These are phyloP conservation scores for Lamellibrachia columna DNA, from an alignment of 2,888 invertebrate species.

Conservation along the genomic window DNA sequence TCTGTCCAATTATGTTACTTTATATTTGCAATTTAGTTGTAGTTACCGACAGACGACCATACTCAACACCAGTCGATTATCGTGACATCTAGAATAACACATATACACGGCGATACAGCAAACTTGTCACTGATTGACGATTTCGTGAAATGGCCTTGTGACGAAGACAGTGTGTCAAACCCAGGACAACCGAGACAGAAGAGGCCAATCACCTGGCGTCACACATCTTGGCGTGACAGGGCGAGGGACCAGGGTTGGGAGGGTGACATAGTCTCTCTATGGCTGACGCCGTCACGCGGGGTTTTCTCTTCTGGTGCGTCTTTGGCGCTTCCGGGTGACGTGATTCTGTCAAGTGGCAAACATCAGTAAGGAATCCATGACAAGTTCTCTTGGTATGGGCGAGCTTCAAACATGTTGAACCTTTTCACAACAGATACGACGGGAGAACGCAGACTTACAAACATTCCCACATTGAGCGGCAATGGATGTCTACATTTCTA, in stretches of 20 bases:
- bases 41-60: not conserved
- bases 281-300: not conserved
- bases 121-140: not conserved
- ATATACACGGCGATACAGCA: not conserved
- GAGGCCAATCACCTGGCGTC: not conserved
- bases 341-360: not conserved
- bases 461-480: no score
- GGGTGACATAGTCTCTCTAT: not conserved
- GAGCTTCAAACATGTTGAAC: not conserved
- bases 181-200: not conserved
- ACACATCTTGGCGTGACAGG: not conserved
- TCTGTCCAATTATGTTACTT: not conserved
- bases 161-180: not conserved
- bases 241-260: not conserved
- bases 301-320: slow-evolving; percentile 3
- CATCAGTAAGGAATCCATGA: not conserved
- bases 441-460: no score
- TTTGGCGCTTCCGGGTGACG: not conserved
- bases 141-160: not conserved
- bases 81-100: not conserved
- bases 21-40: not conserved
- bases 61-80: not conserved
- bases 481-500: no score
- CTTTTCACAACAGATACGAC: not conserved
- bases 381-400: not conserved